Conservation (phyloP, 2,888 invertebrate species). For the Ptilodon capucinus region DNA sequence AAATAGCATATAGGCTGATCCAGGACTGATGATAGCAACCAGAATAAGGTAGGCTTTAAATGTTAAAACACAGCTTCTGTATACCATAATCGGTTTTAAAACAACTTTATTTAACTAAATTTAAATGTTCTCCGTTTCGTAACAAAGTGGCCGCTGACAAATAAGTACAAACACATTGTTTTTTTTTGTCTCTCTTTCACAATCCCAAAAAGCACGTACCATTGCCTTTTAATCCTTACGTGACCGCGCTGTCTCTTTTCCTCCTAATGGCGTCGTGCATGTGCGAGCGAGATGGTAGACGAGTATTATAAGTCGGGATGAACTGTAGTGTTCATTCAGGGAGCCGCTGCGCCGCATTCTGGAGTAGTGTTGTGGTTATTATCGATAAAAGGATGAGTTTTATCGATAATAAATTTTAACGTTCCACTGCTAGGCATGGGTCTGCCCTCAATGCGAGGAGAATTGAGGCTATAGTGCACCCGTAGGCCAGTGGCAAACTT, state of each 20-base stretch:
- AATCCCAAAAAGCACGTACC: constrained; percentile 47
- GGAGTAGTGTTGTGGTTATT: constrained; percentile 50
- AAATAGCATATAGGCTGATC: too few relatives aligned
- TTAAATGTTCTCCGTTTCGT: constrained; percentile 1
- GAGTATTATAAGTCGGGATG: constrained; percentile 41
- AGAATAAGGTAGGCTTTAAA: too few relatives aligned
- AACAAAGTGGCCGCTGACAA: constrained; percentile 12
- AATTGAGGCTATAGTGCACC: neutral
- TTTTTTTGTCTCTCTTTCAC: constrained; percentile 33
- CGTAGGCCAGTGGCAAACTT: too few relatives aligned
- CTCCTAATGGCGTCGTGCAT: constrained; percentile 4
- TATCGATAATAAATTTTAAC: neutral
- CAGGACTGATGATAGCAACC: too few relatives aligned
- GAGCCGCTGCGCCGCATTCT: constrained; percentile 77
- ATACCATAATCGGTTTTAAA: neutral
- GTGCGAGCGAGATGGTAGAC: constrained; percentile 36
- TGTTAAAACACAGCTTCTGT: neutral
- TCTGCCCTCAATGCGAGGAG: neutral
- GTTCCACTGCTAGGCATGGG: neutral
- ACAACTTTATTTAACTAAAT: neutral
- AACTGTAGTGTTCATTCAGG: constrained; percentile 73
- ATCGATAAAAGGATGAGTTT: constrained; percentile 26
- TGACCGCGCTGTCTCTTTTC: constrained; percentile 42
- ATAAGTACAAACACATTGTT: constrained; percentile 11
- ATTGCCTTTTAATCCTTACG: constrained; percentile 71